phyloP scores from a whole-genome alignment of 1,140 invertebrate genomes.

The Conus betulinus region DNA sequence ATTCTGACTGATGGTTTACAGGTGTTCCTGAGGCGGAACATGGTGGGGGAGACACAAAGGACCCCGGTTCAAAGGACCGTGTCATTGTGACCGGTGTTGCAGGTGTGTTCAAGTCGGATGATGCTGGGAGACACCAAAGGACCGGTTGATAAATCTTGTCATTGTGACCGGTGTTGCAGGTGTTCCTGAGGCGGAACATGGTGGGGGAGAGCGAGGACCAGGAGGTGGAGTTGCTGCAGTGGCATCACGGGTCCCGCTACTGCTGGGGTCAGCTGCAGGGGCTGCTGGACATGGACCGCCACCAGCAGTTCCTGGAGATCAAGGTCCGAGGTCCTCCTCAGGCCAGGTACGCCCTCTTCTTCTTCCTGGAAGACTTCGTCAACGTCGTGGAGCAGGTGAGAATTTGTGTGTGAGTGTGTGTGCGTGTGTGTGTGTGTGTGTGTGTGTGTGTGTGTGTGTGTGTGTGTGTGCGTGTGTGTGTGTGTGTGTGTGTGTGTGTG shows the following conservation, averaged over 20 bases:
- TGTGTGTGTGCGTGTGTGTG: too few relatives aligned
- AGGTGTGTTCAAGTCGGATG: too few relatives aligned
- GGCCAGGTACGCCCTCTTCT: slow-evolving; percentile 77
- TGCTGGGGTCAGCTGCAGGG: slow-evolving; percentile 85
- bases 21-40: too few relatives aligned
- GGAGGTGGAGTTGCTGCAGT: slow-evolving; percentile 85
- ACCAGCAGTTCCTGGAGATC: slow-evolving; percentile 78
- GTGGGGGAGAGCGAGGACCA: slow-evolving; percentile 66
- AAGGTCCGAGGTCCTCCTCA: slow-evolving; percentile 83
- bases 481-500: too few relatives aligned
- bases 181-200: slow-evolving; percentile 81
- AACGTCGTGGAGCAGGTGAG: slow-evolving; percentile 81
- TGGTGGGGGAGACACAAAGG: too few relatives aligned
- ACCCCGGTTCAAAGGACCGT: too few relatives aligned
- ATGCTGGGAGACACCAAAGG: too few relatives aligned
- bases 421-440: too few relatives aligned
- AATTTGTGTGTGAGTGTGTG: too few relatives aligned
- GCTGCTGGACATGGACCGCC: slow-evolving; percentile 82
- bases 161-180: slow-evolving; percentile 46
- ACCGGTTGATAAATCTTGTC: not conserved
- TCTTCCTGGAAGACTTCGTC: slow-evolving; percentile 86
- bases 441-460: too few relatives aligned
- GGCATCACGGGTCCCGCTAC: slow-evolving; percentile 86
- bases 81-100: too few relatives aligned
- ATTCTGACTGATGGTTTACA: too few relatives aligned